Base-by-base conservation (phyloP, 37 sponge, comb jelly and placozoan genomes). In the Crambe crambe region DNA sequence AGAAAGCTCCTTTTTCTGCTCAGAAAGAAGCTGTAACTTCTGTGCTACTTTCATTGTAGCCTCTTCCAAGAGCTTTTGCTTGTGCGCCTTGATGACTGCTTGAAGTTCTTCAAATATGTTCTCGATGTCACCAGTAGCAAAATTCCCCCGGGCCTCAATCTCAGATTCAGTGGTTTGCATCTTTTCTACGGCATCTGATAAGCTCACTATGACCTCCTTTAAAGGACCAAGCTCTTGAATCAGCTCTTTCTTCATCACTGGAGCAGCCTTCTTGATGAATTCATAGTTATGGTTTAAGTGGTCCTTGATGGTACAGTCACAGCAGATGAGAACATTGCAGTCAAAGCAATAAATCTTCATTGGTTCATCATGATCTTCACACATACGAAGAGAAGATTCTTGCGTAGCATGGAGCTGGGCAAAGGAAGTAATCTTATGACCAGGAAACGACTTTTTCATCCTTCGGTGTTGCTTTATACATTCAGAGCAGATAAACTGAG, bases 261-360 rank as follows among this genome's bases (percentile, higher is more conserved):
- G 20, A 37, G 78, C 78, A 41, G 43, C 65, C 12, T 18, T 42
- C 10, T 43, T 62, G 41, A 39, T 47, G 63, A 78, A 78, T 22
- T 78, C 78, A n/a, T 18, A 42, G 8, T 78, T 65, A 51, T 78
- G 78, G 2, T 43, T 63, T 47, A 47, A 6, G 31, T 78, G 78
- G 1, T 78, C 54, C n/a, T 30, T 61, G 4, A 64, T 9, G 12
- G 31, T 65, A 42, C 66, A 64, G 77, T 76, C 63, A 12, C 63
- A 64, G 37, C 77, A 78, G 8, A 67, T 47, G 4, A 78, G 56
- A 20, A 54, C 9, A 54, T 35, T 79, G 70, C 80, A 79, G 25
- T 79, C 80, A 69, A 70, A 79, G 31, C 80, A 79, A 39, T 40
- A 79, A 1, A 69, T 56, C n/a, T 68, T 56, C 80, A 79, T 67